phyloP scores from a whole-genome alignment of 2,113 vertebrate species.

The Chroicocephalus ridibundus region DNA sequence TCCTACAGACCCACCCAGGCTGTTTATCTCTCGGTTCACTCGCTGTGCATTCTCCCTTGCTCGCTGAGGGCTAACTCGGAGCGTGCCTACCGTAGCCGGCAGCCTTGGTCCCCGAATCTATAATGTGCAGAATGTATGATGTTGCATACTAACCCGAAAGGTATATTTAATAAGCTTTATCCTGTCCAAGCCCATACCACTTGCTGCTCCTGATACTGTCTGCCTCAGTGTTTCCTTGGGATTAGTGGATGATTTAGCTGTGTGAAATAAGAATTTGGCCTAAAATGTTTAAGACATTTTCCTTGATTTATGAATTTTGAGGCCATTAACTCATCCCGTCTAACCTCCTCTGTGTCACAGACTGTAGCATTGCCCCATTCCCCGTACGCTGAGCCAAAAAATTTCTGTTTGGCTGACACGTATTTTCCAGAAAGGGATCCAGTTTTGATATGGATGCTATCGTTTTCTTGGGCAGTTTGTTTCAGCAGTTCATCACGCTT shows the following conservation, averaged over 20 bases:
- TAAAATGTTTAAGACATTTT: not conserved
- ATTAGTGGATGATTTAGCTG: not conserved
- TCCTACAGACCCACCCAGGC: not conserved
- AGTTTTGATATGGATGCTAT: not conserved
- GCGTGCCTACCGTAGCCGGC: not conserved
- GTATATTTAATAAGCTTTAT: not conserved
- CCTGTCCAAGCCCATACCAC: not conserved
- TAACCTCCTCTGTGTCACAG: not conserved
- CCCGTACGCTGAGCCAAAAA: not conserved
- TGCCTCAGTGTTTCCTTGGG: not conserved
- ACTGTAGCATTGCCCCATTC: not conserved
- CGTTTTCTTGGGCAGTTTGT: not conserved
- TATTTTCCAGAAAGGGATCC: not conserved
- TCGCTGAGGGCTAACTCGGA: not conserved
- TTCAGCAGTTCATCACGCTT: constrained; percentile 7
- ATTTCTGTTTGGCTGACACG: not conserved
- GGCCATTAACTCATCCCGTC: not conserved
- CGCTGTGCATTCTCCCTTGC: not conserved
- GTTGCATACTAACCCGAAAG: not conserved
- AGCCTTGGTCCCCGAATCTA: not conserved
- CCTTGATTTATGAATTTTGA: not conserved
- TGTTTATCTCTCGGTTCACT: not conserved
- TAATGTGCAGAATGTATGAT: not conserved
- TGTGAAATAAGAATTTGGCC: not conserved
- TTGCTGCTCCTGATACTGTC: not conserved